Percentiles rank a stretch among this genome's conserved stretches.
Conservation (phyloP, 2,888 invertebrate genomes). For the Embidobia sp. region DNA sequence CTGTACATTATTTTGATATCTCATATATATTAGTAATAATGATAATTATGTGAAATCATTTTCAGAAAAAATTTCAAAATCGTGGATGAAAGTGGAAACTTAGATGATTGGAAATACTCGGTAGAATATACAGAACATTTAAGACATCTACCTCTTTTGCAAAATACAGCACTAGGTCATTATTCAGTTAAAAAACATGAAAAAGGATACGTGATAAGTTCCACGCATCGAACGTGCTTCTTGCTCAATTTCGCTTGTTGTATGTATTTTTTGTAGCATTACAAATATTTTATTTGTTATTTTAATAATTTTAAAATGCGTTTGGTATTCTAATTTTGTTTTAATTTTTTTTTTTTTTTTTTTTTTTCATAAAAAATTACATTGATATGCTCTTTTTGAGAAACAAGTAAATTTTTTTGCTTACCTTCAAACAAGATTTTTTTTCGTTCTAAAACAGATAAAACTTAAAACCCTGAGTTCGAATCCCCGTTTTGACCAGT, state of each 20-base stretch:
- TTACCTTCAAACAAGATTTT: too few species aligned
- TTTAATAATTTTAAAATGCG: too few species aligned
- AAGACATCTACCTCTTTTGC: slow-evolving; percentile 85
- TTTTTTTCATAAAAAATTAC: too few species aligned
- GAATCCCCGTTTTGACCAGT: too few species aligned
- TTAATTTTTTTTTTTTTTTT: too few species aligned
- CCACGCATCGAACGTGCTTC: slow-evolving; percentile 86
- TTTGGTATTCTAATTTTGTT: too few species aligned
- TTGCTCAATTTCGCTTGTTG: slow-evolving; percentile 84
- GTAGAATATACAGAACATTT: slow-evolving; percentile 86
- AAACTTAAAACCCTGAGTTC: too few species aligned
- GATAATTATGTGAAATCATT: slow-evolving; percentile 53
- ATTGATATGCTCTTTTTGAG: too few species aligned
- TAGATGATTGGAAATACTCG: slow-evolving; percentile 87
- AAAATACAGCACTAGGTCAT: slow-evolving; percentile 84
- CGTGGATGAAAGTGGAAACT: slow-evolving; percentile 85
- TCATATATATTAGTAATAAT: background rate
- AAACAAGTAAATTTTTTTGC: too few species aligned
- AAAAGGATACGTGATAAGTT: slow-evolving; percentile 83
- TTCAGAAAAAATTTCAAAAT: slow-evolving; percentile 85
- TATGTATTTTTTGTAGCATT: slow-evolving; percentile 83
- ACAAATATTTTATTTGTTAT: too few species aligned
- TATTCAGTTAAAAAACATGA: slow-evolving; percentile 83
- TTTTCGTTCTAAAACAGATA: too few species aligned
- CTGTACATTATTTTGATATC: background rate